A percentile compares a stretch with the other conserved stretches of the same genome.
These are phyloP conservation scores for Sternotherus odoratus DNA, from an alignment of 2,797 vertebrate species.

Conservation along the genomic window DNA sequence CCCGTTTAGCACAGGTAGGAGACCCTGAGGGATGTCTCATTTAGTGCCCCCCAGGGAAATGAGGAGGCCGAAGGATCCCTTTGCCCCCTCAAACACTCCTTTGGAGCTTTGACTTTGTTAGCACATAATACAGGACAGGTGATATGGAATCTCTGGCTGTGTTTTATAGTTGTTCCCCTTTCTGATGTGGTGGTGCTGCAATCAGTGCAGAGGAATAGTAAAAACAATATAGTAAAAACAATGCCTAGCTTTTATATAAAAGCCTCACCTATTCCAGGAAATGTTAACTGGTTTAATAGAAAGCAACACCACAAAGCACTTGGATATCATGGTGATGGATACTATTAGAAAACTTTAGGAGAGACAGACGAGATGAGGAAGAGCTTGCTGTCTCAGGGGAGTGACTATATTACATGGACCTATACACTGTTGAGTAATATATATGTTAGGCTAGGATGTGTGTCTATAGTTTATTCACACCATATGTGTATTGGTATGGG, in stretches of 20 bases:
- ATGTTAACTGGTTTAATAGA: not conserved
- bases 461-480: not conserved
- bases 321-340: not conserved
- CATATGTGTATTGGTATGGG: not conserved
- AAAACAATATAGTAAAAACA: not conserved
- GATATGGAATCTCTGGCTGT: not conserved
- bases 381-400: not conserved
- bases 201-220: not conserved
- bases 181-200: not conserved
- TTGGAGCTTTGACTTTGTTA: not conserved
- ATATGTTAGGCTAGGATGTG: not conserved
- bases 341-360: fast-evolving
- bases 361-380: not conserved
- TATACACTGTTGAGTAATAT: not conserved
- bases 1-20: not conserved
- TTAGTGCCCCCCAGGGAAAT: not conserved
- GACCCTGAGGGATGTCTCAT: not conserved
- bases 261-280: fast-evolving
- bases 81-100: not conserved
- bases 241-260: not conserved
- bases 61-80: not conserved
- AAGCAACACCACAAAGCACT: fast-evolving
- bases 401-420: not conserved
- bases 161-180: not conserved
- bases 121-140: fast-evolving